phyloP scores from a whole-genome alignment of 2,888 invertebrate genomes.

The Argynnis bischoffii region DNA sequence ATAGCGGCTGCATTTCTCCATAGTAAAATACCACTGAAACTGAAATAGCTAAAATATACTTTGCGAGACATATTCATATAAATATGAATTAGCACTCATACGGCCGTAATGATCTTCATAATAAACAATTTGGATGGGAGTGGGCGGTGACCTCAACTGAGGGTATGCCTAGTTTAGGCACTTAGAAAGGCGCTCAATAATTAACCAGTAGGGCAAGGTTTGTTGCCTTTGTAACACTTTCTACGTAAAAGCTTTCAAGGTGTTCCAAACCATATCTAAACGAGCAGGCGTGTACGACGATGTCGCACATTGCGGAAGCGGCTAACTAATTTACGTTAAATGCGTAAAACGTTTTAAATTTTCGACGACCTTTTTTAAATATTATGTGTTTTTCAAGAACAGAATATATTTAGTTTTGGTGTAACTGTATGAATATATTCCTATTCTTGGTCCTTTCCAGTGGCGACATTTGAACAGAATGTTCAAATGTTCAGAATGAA shows the following conservation, averaged over 20 bases:
- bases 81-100: not conserved
- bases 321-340: constrained; percentile 14
- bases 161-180: constrained; percentile 23
- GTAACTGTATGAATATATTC: too few species aligned
- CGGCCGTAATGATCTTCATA: not conserved
- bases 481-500: too few species aligned
- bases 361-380: not conserved
- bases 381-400: not conserved
- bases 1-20: too few species aligned
- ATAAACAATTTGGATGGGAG: not conserved
- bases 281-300: constrained; percentile 27
- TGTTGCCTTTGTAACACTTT: constrained; percentile 38
- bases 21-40: too few species aligned
- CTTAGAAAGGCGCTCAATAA: constrained; percentile 58
- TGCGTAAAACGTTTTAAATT: constrained; percentile 8
- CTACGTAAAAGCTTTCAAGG: constrained; percentile 41
- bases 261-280: constrained; percentile 34
- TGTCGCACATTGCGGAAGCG: constrained; percentile 18
- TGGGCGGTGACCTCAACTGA: constrained; percentile 27
- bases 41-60: too few species aligned
- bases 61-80: too few species aligned
- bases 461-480: too few species aligned
- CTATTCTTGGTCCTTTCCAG: too few species aligned
- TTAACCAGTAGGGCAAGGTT: constrained; percentile 58
- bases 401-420: too few species aligned